Evolutionary conservation across 2,888 invertebrate genomes (phyloP), one percentile per base, ranked within the genome.

Genomic region (Euphydryas editha): DNA sequence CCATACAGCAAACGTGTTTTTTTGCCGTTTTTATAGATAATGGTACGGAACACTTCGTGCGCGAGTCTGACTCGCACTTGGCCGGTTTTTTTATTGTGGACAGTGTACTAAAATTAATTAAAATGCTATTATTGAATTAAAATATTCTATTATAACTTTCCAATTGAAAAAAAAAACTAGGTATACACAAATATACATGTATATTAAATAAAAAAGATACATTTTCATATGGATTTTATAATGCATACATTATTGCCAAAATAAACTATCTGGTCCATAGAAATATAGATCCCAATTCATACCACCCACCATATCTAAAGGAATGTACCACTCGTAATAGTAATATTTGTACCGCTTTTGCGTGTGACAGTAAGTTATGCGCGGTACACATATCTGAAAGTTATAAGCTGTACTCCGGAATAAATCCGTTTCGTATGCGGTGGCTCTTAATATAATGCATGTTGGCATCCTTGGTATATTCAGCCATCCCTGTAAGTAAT

Each of bases 341-440:
- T 70, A 80, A 55, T 85, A 83, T 67, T 79, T 82, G 42, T 42
- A 79, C 21, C 85, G 74, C 0, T 57, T 69, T 21, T 78, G 72
- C 0, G 81, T 67, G 65, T 86, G 83, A 18, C 81, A 82, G 66
- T 79, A 82, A 0, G 73, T 72, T 17, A 88, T 83, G 0, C 88
- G 80, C 0, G 85, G 84, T 0, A 88, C 85, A 59, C 89, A 89
- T 0, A 89, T 70, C 69, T 87, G 87, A 68, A 88, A 87, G 17
- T 75, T 76, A 67, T 76, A 86, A 0, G 84, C 65, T 0, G 86
- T 85, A 44, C 77, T 80, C 7, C 81, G 74, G 24, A 86, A 80
- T 10, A 71, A 36, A 20, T 88, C 81, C 1, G 68, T 63, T 51
- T 78, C 76, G 39, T 74, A 79, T 0, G 86, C 59, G 0, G 59